phyloP scores from a whole-genome alignment of 2,888 invertebrate genomes.

The Micoletzkya japonica region DNA sequence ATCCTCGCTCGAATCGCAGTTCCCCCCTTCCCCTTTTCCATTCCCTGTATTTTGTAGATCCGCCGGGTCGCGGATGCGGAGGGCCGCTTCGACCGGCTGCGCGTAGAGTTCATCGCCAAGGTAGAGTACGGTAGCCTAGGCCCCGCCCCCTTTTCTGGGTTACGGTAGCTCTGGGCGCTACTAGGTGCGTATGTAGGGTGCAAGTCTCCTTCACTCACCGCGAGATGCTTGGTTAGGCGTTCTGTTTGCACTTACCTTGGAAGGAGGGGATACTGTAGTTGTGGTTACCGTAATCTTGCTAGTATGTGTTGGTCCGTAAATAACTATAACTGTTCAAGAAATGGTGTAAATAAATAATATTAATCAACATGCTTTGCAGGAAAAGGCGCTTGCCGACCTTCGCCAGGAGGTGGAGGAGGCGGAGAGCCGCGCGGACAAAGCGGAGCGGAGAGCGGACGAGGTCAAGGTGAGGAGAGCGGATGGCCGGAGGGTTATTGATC shows the following conservation, averaged over 20 bases:
- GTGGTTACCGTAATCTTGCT: background rate
- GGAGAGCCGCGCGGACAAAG: slow-evolving; percentile 22
- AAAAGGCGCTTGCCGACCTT: slow-evolving; percentile 19
- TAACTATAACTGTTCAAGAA: background rate
- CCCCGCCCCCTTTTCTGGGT: background rate
- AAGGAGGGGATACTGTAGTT: background rate
- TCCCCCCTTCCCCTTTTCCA: too few species aligned
- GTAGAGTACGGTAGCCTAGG: slow-evolving; percentile 11
- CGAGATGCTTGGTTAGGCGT: too few species aligned
- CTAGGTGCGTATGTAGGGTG: too few species aligned
- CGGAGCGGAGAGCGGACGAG: slow-evolving; percentile 27
- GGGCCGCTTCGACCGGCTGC: slow-evolving; percentile 17
- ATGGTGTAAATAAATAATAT: too few species aligned
- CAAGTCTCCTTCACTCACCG: too few species aligned
- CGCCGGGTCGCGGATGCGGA: slow-evolving; percentile 23
- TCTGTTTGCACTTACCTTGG: too few species aligned
- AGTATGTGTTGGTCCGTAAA: background rate
- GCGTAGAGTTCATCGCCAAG: slow-evolving; percentile 25
- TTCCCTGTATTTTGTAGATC: too few species aligned
- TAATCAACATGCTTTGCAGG: slow-evolving; percentile 10
- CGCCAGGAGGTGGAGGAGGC: slow-evolving; percentile 5
- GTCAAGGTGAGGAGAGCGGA: background rate
- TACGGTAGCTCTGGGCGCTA: slow-evolving; percentile 2
- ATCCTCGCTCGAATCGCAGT: too few species aligned
- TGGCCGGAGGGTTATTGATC: too few species aligned